Evolutionary conservation across 1,140 invertebrate species (phyloP).

Genomic region (Drosophila teissieri): DNA sequence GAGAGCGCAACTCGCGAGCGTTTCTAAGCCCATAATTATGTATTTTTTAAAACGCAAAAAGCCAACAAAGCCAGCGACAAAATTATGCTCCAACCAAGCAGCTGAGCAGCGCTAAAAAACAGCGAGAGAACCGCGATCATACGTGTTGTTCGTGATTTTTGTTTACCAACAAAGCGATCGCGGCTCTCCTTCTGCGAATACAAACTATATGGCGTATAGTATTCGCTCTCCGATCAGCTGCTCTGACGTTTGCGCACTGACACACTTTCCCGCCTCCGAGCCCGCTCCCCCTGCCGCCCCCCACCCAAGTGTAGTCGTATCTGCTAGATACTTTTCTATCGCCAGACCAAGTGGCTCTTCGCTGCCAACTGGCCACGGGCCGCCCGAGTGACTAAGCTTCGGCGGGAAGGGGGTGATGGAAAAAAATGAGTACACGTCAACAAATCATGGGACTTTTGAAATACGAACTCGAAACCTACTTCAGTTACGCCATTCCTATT

Average conservation of each 20-base stretch:
- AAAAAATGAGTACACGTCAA: neutral
- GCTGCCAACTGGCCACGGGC: constrained; percentile 53
- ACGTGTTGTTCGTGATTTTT: constrained; percentile 72
- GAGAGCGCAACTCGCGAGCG: constrained; percentile 38
- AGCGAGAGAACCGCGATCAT: constrained; percentile 49
- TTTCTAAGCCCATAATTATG: constrained; percentile 80
- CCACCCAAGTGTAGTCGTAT: constrained; percentile 2
- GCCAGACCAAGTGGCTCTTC: constrained; percentile 73
- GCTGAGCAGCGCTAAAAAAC: constrained; percentile 39
- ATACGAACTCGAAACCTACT: too few relatives aligned
- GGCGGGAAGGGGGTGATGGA: neutral
- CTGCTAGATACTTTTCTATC: constrained; percentile 57
- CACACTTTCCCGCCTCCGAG: constrained; percentile 59
- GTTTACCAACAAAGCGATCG: constrained; percentile 70
- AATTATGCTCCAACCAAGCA: constrained; percentile 73
- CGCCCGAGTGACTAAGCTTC: constrained; percentile 30
- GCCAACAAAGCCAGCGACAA: constrained; percentile 57
- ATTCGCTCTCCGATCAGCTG: constrained; percentile 67
- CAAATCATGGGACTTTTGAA: neutral
- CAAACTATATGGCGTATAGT: neutral
- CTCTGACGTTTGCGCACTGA: constrained; percentile 77
- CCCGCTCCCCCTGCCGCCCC: neutral
- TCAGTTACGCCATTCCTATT: too few relatives aligned
- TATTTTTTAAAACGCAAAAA: constrained; percentile 83
- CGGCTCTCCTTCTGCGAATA: constrained; percentile 5